These are phyloP conservation scores for Stenurella melanura DNA, from an alignment of 2,888 invertebrate genomes.

Conservation along the genomic window DNA sequence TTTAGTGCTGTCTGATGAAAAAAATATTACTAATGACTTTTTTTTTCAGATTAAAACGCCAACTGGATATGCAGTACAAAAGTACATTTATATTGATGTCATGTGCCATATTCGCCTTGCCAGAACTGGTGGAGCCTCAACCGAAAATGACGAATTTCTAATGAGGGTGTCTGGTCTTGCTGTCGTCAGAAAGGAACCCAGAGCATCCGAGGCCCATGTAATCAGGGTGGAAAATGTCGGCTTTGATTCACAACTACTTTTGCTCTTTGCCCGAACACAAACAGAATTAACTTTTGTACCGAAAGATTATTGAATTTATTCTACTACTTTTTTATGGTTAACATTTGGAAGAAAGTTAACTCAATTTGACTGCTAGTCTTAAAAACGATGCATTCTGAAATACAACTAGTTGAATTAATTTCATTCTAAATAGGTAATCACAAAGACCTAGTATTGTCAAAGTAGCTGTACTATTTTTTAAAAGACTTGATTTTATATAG, in stretches of 20 bases:
- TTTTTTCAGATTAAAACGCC: constrained; percentile 66
- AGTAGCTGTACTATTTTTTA: constrained; percentile 16
- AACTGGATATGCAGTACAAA: constrained; percentile 75
- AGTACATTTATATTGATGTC: constrained; percentile 81
- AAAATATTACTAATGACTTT: neutral
- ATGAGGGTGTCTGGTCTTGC: constrained; percentile 83
- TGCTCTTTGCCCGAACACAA: constrained; percentile 80
- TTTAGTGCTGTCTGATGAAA: too few relatives aligned
- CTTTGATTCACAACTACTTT: constrained; percentile 81
- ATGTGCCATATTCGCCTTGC: constrained; percentile 80
- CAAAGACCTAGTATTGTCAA: neutral
- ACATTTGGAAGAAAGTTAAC: constrained; percentile 32
- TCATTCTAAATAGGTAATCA: neutral
- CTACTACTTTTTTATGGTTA: constrained; percentile 14
- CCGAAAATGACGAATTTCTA: constrained; percentile 77
- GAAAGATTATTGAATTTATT: constrained; percentile 51
- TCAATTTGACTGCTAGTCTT: neutral
- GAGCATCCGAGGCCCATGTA: constrained; percentile 76
- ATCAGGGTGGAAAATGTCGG: constrained; percentile 81
- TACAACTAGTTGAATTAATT: neutral
- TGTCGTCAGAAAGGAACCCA: constrained; percentile 78
- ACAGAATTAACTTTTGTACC: constrained; percentile 81
- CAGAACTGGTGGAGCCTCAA: constrained; percentile 77
- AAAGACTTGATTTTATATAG: constrained; percentile 40
- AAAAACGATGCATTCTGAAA: neutral